Evolutionary conservation across 2,888 invertebrate species (phyloP).

Genomic region (Stegophylla sp.): DNA sequence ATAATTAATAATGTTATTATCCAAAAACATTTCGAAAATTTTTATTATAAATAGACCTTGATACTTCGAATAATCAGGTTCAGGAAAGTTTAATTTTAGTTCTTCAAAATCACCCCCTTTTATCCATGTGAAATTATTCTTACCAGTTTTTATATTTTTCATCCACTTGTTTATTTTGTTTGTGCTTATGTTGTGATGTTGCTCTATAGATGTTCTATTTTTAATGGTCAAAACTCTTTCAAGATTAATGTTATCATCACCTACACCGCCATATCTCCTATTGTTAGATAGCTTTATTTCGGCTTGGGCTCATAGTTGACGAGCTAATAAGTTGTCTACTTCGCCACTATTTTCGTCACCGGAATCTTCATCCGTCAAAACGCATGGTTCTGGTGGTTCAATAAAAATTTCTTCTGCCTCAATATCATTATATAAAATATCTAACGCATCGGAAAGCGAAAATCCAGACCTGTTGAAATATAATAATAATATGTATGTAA

Average conservation of each 20-base stretch:
- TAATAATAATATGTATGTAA: background rate
- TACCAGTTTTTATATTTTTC: background rate
- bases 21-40: background rate
- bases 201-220: background rate
- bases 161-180: background rate
- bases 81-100: background rate
- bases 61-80: background rate
- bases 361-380: background rate
- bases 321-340: slow-evolving; percentile 6
- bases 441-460: slow-evolving; percentile 1
- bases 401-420: background rate
- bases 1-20: slow-evolving; percentile 2
- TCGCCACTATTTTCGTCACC: background rate
- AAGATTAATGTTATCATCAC: background rate
- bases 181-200: background rate
- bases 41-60: background rate
- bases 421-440: background rate
- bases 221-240: background rate
- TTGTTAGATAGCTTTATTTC: slow-evolving; percentile 12
- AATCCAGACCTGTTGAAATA: slow-evolving; percentile 1
- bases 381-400: slow-evolving; percentile 1
- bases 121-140: background rate
- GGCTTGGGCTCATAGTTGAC: background rate
- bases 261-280: slow-evolving; percentile 50
- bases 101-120: background rate